Evolutionary conservation across 2,113 vertebrate genomes (phyloP), one percentile per base, ranked within the genome.

Genomic region (Aythya baeri): DNA sequence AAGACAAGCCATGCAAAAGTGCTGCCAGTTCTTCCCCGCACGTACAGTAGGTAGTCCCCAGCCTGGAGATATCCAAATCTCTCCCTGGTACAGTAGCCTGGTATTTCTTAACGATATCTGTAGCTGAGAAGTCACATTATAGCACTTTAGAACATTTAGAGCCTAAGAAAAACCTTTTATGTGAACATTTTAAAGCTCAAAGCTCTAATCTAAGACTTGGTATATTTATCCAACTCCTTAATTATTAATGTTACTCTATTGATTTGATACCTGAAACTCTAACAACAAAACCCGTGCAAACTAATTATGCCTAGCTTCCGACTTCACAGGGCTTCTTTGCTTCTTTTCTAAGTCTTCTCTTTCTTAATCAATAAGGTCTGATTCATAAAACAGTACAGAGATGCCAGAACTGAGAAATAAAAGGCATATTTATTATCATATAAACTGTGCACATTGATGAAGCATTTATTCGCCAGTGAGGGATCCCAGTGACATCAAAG

Each of bases 171-270:
- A 97, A 93, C 54, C 94, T 97, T 97, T 93, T 96, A 96, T 94
- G 89, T 75, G 91, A 96, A 93, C 97, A 96, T 97, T 98, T 97
- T 96, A 94, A 97, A 98, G 95, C 97, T 97, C 93, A 93, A 95
- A 97, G 95, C 96, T 96, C 97, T 98, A 97, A 98, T 97, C 97
- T 96, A 93, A 72, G 97, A 93, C 97, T 96, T 97, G 96, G 96
- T 98, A 97, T 98, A 98, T 98, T 98, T 98, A 98, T 97, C 96
- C 89, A 96, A 62, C 88, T 90, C 92, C 86, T 98, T 95, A 98
- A 98, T 98, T 97, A 98, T 97, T 98, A 98, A 98, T 95, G 87
- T 93, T 95, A 85, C 88, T 95, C 73, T 97, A 98, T 98, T 96
- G 98, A 98, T 98, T 95, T 70, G 96, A 97, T 98, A 97, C 94